Evolutionary conservation across 1,140 invertebrate species (phyloP).

Genomic region (Drosophila albomicans): DNA sequence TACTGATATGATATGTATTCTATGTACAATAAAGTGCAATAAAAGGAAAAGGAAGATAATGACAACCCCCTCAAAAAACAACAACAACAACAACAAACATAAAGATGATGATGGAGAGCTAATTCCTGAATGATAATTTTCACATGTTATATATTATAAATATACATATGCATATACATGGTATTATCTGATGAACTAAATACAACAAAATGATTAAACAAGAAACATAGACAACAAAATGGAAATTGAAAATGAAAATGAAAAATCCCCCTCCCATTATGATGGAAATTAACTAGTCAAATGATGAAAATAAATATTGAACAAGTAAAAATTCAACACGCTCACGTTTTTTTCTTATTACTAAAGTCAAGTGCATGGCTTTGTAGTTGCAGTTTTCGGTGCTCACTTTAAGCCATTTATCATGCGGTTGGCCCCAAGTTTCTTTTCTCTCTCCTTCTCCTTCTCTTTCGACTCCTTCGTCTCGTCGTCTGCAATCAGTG

Average conservation of each 20-base stretch:
- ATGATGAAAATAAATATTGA: conserved; percentile 79
- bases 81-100: neutral
- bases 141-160: conserved; percentile 73
- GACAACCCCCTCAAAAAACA: conserved; percentile 3
- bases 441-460: neutral
- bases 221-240: conserved; percentile 31
- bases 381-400: conserved; percentile 5
- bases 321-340: conserved; percentile 60
- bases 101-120: neutral
- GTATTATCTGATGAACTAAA: conserved; percentile 75
- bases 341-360: neutral
- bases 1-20: conserved; percentile 53
- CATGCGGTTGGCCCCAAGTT: conserved; percentile 37
- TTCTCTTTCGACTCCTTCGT: neutral
- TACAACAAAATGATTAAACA: conserved; percentile 36
- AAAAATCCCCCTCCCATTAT: conserved; percentile 42
- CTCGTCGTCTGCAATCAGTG: conserved; percentile 57
- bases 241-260: neutral
- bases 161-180: conserved; percentile 58
- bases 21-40: conserved; percentile 66
- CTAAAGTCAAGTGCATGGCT: neutral
- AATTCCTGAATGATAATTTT: conserved; percentile 44
- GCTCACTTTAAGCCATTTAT: conserved; percentile 53
- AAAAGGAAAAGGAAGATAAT: conserved; percentile 24
- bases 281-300: conserved; percentile 75